A percentile compares a stretch with the other conserved stretches of the same genome.
These are phyloP conservation scores for Heliconius cydno DNA, from an alignment of 2,888 invertebrate genomes.

Conservation along the genomic window DNA sequence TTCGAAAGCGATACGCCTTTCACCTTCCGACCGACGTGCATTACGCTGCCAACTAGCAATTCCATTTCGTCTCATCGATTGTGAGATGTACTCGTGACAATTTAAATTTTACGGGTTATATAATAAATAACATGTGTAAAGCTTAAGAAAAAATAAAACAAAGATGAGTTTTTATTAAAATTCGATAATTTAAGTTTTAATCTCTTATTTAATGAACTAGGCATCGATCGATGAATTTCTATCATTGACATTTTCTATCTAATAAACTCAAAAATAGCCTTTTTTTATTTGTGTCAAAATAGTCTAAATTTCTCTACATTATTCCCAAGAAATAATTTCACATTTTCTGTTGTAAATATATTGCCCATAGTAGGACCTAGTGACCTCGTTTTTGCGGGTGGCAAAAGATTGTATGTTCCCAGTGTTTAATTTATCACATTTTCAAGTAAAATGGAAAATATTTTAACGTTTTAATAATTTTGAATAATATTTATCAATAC, in stretches of 20 bases:
- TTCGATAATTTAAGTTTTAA: background rate
- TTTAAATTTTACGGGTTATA: background rate
- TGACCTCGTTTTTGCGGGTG: background rate
- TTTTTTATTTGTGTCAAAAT: background rate
- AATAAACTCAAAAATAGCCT: background rate
- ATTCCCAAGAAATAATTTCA: conserved; percentile 12
- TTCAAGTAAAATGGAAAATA: conserved; percentile 3
- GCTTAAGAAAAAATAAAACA: background rate
- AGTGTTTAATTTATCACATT: conserved; percentile 18
- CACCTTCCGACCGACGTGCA: conserved; percentile 72
- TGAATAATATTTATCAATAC: background rate
- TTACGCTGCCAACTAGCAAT: conserved; percentile 52
- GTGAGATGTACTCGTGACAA: conserved; percentile 2
- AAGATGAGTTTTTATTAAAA: background rate
- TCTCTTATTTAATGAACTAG: background rate
- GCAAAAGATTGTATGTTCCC: background rate
- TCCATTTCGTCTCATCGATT: conserved; percentile 30
- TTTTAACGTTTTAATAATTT: background rate
- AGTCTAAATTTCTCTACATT: background rate
- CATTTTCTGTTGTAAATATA: conserved; percentile 10
- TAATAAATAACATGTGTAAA: background rate
- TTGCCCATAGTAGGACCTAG: conserved; percentile 11
- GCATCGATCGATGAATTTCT: background rate
- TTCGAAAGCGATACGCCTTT: conserved; percentile 82
- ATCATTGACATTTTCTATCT: background rate